These are phyloP conservation scores for Incurvaria masculella DNA, from an alignment of 2,888 invertebrate genomes.

Conservation along the genomic window DNA sequence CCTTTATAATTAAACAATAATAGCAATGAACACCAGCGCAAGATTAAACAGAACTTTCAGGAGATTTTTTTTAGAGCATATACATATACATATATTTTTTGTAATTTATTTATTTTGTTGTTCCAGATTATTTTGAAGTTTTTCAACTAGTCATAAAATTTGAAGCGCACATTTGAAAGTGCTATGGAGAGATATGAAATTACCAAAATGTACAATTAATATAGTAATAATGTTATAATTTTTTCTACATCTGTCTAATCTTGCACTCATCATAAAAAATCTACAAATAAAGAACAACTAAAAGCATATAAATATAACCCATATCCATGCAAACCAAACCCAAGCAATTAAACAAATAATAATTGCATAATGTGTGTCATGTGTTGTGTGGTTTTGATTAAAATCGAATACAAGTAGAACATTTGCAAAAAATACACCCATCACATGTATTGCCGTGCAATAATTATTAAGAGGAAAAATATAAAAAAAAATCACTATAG, in stretches of 20 bases:
- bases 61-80: too few species aligned
- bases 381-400: not conserved
- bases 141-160: not conserved
- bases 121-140: too few species aligned
- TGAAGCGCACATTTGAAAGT: not conserved
- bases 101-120: conserved; percentile 11
- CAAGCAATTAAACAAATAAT: not conserved
- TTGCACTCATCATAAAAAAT: conserved; percentile 31
- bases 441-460: too few species aligned
- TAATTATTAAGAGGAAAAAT: too few species aligned
- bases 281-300: conserved; percentile 2
- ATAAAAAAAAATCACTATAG: too few species aligned
- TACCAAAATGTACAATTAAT: not conserved
- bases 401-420: too few species aligned
- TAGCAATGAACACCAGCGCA: conserved; percentile 34
- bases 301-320: conserved; percentile 1
- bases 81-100: too few species aligned
- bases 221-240: not conserved
- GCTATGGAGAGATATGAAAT: too few species aligned
- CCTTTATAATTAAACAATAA: conserved; percentile 16
- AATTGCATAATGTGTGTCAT: not conserved
- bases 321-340: not conserved
- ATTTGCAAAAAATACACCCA: too few species aligned
- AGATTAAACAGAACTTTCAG: conserved; percentile 22
- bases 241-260: conserved; percentile 15